phyloP scores from a whole-genome alignment of 2,888 invertebrate genomes.

The Rhingia campestris region DNA sequence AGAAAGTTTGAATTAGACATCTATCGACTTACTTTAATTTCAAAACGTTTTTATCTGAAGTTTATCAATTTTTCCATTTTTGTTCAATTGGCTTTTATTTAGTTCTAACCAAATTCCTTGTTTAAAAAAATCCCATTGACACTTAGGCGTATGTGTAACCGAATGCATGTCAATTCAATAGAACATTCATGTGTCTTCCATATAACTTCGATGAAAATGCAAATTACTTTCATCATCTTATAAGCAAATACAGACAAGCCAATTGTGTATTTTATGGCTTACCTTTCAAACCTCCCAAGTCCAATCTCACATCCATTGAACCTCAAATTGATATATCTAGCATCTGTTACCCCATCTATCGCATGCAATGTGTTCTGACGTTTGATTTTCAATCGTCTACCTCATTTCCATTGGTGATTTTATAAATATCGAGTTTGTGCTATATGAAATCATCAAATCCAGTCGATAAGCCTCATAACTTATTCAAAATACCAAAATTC shows the following conservation, averaged over 20 bases:
- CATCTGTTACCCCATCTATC: constrained; percentile 22
- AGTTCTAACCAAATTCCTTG: too few species aligned
- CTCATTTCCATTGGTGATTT: constrained; percentile 42
- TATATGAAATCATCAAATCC: not conserved
- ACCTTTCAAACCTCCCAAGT: constrained; percentile 12
- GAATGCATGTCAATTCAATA: too few species aligned
- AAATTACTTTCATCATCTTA: too few species aligned
- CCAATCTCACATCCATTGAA: constrained; percentile 44
- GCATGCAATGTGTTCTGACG: constrained; percentile 29
- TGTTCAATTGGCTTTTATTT: too few species aligned
- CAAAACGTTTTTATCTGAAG: too few species aligned
- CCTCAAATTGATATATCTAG: not conserved
- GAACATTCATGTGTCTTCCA: too few species aligned
- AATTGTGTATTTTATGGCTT: not conserved
- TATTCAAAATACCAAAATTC: constrained; percentile 24
- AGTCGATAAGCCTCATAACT: constrained; percentile 1
- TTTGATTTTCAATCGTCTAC: constrained; percentile 20
- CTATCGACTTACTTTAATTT: too few species aligned
- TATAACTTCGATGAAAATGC: too few species aligned
- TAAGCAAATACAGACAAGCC: not conserved
- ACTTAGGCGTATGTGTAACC: too few species aligned
- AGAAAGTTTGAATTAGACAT: too few species aligned
- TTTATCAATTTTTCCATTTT: too few species aligned
- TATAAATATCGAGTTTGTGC: not conserved
- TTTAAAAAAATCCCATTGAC: too few species aligned